phyloP scores from a whole-genome alignment of 92 coral and sea anemone species.

The Epizoanthus ramosus region DNA sequence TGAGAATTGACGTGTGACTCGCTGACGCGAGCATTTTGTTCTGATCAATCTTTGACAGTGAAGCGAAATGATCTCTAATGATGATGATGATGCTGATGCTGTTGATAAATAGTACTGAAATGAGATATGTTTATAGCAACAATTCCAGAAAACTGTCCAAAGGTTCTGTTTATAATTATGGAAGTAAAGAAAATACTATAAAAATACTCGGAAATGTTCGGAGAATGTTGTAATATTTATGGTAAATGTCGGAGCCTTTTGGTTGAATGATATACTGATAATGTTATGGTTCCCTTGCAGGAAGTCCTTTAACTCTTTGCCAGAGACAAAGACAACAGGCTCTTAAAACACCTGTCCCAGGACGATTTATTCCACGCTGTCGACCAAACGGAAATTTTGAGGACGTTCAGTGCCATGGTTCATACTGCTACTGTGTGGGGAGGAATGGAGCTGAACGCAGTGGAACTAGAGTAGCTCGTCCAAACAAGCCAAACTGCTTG shows the following conservation, averaged over 20 bases:
- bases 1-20: no score
- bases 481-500: conserved; percentile 76
- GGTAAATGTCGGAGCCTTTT: background rate
- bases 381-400: conserved; percentile 77
- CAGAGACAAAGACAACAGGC: conserved; percentile 75
- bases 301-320: conserved; percentile 67
- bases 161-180: no score
- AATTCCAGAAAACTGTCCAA: no score
- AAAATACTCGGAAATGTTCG: no score
- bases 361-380: conserved; percentile 85
- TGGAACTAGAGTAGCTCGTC: conserved; percentile 77
- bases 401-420: conserved; percentile 83
- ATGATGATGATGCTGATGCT: no score
- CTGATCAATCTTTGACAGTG: no score
- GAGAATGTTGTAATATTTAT: background rate
- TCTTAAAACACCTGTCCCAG: conserved; percentile 51
- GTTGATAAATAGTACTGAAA: no score
- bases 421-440: conserved; percentile 86
- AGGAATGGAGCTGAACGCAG: conserved; percentile 77
- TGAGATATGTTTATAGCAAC: no score
- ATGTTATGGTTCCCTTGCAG: conserved; percentile 39
- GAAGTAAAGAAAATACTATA: no score
- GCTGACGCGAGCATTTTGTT: no score
- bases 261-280: background rate
- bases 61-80: no score